Evolutionary conservation across 2,888 invertebrate genomes (phyloP).

Genomic region (Drosophila buzzatii): DNA sequence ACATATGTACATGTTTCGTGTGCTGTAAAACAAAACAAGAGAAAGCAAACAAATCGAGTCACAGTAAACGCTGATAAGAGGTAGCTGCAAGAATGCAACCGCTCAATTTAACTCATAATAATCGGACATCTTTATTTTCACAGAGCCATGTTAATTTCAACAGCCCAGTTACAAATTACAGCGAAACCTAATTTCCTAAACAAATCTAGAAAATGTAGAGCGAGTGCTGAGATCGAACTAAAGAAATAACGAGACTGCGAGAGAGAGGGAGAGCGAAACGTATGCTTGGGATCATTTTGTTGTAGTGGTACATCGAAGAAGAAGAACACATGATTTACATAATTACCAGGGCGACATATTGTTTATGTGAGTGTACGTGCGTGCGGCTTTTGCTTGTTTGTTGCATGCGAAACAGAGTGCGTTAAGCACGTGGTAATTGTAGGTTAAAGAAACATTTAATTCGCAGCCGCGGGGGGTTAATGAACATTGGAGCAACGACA

Average conservation of each 20-base stretch:
- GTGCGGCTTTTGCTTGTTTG: slow-evolving; percentile 41
- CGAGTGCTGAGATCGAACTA: not conserved
- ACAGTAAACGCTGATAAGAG: slow-evolving; percentile 54
- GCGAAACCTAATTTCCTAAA: slow-evolving; percentile 34
- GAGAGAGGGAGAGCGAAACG: slow-evolving; percentile 12
- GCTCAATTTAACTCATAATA: slow-evolving; percentile 18
- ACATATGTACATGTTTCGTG: slow-evolving; percentile 1
- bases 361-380: slow-evolving; percentile 4
- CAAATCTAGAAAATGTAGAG: slow-evolving; percentile 30
- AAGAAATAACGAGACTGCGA: slow-evolving; percentile 5
- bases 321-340: slow-evolving; percentile 75
- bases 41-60: slow-evolving; percentile 46
- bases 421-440: slow-evolving; percentile 81
- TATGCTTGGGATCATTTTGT: slow-evolving; percentile 10
- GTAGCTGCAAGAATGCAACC: slow-evolving; percentile 14
- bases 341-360: slow-evolving; percentile 41
- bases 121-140: slow-evolving; percentile 32
- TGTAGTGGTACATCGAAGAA: slow-evolving; percentile 18
- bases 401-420: slow-evolving; percentile 46
- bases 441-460: slow-evolving; percentile 74
- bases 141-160: slow-evolving; percentile 60
- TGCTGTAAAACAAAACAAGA: slow-evolving; percentile 59
- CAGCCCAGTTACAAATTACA: slow-evolving; percentile 48
- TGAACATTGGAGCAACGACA: slow-evolving; percentile 67
- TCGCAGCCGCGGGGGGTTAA: slow-evolving; percentile 67